Base-by-base conservation (phyloP, 2,113 vertebrate genomes). In the Trogon melanurus region DNA sequence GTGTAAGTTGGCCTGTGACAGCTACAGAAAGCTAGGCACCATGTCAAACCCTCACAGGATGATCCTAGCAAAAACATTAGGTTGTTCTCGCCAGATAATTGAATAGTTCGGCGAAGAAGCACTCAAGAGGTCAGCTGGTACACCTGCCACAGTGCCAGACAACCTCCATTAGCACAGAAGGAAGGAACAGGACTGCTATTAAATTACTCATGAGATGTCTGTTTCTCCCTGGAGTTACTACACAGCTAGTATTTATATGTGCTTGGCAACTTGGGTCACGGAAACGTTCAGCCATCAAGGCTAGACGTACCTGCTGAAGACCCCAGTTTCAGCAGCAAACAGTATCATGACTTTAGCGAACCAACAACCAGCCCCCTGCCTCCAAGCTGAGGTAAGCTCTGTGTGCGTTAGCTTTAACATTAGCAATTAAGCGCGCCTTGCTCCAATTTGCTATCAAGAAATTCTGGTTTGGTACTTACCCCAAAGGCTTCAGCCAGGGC, bases 401-500 rank as follows among this genome's bases (percentile, higher is more conserved):
- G 30, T 2, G 2, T 44, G 13, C 23, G 12, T 22, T 32, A 67
- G 25, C 45, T 87, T 72, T 47, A 56, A 65, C 21, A 48, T 12
- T 0, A 76, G 18, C 22, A 45, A 20, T 38, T 23, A 47, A 53
- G 45, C 21, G 67, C 5, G 51, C 11, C 26, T 67, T 65, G 69
- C 65, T 85, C 57, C 73, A 57, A 2, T 18, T 56, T 67, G 48
- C 13, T 81, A 23, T 53, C 53, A 64, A 41, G 41, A 13, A 80
- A 51, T 34, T 73, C 74, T 79, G 36, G 16, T 89, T 88, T 65
- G n/a, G 67, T 61, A 97, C 98, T 97, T 95, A 99, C 99, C 98
- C 99, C 98, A 66, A 99, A 99, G 56, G 99, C 99, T 69, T 99
- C 98, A 67, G 99, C 99, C 72, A 99, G 97, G 14, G 99, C 99